A percentile compares a stretch with the other conserved stretches of the same genome.
These are phyloP conservation scores for Zoanthus sociatus DNA, from an alignment of 92 coral and sea anemone genomes.

Conservation along the genomic window DNA sequence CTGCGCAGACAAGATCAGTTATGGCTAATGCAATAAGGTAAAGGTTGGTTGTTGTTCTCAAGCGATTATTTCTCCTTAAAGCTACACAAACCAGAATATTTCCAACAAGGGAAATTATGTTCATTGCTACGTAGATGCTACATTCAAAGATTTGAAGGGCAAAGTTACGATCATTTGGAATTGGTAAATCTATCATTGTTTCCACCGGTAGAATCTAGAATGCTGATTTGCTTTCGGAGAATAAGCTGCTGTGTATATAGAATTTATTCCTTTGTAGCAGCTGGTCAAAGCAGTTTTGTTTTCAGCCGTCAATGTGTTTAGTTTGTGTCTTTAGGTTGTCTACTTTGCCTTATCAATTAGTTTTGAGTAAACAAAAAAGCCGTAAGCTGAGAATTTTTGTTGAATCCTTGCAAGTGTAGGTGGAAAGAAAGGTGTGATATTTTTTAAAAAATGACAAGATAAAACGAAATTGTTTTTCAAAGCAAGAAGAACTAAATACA, in stretches of 20 bases:
- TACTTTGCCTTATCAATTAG: neutral
- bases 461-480: neutral
- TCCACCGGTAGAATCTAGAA: neutral
- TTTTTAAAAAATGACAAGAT: neutral
- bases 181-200: constrained; percentile 10
- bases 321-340: neutral
- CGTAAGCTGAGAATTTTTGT: neutral
- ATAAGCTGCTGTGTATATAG: neutral
- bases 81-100: constrained; percentile 44
- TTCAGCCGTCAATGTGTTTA: neutral
- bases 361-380: neutral
- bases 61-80: constrained; percentile 40
- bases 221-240: neutral
- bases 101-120: constrained; percentile 21
- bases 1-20: constrained; percentile 43
- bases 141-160: constrained; percentile 36
- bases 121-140: constrained; percentile 18
- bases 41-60: constrained; percentile 48
- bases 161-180: constrained; percentile 45
- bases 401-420: neutral
- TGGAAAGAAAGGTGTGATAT: neutral
- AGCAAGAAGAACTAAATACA: neutral
- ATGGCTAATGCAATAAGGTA: constrained; percentile 47
- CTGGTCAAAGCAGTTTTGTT: neutral
- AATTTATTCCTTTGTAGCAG: neutral